Conservation (phyloP, 2,113 vertebrate genomes). For the Pipra filicauda region DNA sequence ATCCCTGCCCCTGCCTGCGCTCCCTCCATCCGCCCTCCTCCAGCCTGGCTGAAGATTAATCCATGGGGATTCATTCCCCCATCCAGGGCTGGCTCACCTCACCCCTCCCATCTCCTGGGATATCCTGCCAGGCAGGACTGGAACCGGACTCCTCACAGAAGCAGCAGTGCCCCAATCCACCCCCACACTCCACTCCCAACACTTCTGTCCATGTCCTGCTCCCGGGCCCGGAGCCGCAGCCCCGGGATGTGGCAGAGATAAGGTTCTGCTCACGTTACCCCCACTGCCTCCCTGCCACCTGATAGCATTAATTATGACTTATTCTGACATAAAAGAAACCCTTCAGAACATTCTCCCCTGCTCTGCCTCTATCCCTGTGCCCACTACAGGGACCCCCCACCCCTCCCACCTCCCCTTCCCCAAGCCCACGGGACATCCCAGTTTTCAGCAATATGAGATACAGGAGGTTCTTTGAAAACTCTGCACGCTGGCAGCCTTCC, state of each 20-base stretch:
- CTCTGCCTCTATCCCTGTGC: neutral
- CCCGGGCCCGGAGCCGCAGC: neutral
- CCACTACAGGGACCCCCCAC: neutral
- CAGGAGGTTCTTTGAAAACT: slow-evolving; percentile 52
- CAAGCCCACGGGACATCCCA: slow-evolving; percentile 29
- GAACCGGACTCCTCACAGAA: fast-evolving
- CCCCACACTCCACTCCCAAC: neutral
- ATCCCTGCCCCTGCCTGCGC: neutral
- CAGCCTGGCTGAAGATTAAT: neutral
- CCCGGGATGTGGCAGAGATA: neutral
- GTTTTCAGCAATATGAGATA: slow-evolving; percentile 61
- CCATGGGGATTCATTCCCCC: neutral
- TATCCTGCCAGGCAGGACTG: neutral
- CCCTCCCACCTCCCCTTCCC: neutral
- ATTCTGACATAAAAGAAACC: slow-evolving; percentile 35
- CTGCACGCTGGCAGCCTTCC: slow-evolving; percentile 57
- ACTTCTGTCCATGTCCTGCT: neutral
- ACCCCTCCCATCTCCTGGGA: neutral
- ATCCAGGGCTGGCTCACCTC: neutral
- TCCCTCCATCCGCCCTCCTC: neutral
- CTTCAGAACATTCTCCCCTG: slow-evolving; percentile 19
- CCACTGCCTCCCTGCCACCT: neutral
- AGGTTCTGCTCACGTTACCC: slow-evolving; percentile 29
- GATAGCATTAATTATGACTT: slow-evolving; percentile 55
- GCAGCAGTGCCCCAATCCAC: neutral